Percentiles rank a stretch among this genome's conserved stretches.
These are phyloP conservation scores for Drosophila gaucha DNA, from an alignment of 2,888 invertebrate species.

Conservation along the genomic window DNA sequence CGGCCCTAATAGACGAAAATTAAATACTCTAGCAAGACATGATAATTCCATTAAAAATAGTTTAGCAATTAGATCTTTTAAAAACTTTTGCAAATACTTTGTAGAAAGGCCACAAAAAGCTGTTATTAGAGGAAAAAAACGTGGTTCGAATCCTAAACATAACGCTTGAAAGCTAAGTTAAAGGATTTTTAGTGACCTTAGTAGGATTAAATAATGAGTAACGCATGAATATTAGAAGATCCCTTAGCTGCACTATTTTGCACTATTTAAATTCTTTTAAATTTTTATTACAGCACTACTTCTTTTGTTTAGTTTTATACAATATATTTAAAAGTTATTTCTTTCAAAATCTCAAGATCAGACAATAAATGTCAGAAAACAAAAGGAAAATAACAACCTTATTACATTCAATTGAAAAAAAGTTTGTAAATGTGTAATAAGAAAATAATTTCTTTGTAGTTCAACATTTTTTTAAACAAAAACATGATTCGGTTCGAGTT, in stretches of 20 bases:
- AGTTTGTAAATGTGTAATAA: not conserved
- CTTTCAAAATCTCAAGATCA: too few species aligned
- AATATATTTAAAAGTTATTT: too few species aligned
- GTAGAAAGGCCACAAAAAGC: too few species aligned
- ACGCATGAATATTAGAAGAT: too few species aligned
- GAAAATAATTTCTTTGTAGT: not conserved
- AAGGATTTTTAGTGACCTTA: not conserved
- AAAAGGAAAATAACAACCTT: not conserved
- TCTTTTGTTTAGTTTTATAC: too few species aligned
- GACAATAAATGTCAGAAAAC: not conserved
- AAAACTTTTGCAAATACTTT: not conserved
- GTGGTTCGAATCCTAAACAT: too few species aligned
- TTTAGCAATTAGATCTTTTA: not conserved
- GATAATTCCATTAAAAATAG: not conserved
- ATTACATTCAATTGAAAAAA: slow-evolving; percentile 7
- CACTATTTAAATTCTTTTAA: too few species aligned
- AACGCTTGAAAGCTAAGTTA: not conserved
- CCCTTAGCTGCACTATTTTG: too few species aligned
- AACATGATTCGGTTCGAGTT: not conserved
- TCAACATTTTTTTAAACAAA: not conserved
- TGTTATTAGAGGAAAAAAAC: too few species aligned
- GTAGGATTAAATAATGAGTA: too few species aligned
- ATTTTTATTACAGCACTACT: too few species aligned
- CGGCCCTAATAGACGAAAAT: slow-evolving; percentile 17
- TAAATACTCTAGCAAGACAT: slow-evolving; percentile 14